Evolutionary conservation across 2,113 vertebrate species (phyloP), one percentile per base, ranked within the genome.

Genomic region (Heteronetta atricapilla): DNA sequence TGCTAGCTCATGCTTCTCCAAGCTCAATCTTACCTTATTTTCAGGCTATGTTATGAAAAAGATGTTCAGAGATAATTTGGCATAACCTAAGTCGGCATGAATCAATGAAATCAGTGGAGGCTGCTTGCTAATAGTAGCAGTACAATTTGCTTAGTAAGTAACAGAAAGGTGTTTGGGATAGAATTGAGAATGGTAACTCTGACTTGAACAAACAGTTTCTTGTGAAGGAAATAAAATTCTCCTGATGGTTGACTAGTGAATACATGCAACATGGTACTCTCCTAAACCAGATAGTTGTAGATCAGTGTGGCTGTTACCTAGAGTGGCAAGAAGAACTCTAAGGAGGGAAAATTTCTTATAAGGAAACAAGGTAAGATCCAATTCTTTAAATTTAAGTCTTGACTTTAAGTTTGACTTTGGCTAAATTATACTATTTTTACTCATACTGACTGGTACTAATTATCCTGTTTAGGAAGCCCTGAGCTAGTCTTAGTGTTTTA

Each of bases 241-340:
- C 33, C 34, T 82, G 60, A 13, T 3, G 5, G 10, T 33, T 40
- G 42, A 63, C 14, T 21, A 53, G 40, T 1, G 9, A 87, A 36
- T 7, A 5, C 34, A n/a, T 84, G 29, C 59, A 85, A n/a, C 3
- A 31, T 33, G 53, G 3, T 48, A 25, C 52, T 38, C 28, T 53
- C 23, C 19, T 28, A 62, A 53, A 34, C 8, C 22, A 36, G n/a
- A 3, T 0, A 20, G 26, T 28, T 55, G 20, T 16, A 42, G 15
- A 15, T 34, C 1, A 0, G 3, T 28, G 18, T 40, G 66, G 26
- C 10, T 0, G 0, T 76, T 66, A 19, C 7, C 22, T 21, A 33
- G 50, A 16, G 6, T 22, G n/a, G 18, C n/a, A 68, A 46, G 66
- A 73, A 74, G 31, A 38, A 5, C 4, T n/a, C 33, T 52, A n/a